Evolutionary conservation across 2,113 vertebrate genomes (phyloP), one percentile per base, ranked within the genome.

Genomic region (Zosterops lateralis): DNA sequence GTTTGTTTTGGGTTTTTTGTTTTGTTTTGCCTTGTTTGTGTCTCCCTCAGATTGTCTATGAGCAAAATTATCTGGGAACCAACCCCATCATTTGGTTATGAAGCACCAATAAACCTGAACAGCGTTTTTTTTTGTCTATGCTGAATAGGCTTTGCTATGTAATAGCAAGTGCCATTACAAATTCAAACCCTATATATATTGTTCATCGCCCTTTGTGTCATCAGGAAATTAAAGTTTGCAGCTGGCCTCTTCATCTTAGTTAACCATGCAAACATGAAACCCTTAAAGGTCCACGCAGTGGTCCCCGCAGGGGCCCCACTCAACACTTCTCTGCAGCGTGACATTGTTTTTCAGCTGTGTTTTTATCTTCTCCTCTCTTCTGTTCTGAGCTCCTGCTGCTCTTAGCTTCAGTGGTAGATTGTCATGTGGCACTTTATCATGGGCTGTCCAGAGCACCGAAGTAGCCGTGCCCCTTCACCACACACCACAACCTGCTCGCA

Each of bases 211-310:
- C 94, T 96, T 98, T 98, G 97, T 98, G 97, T 97, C 97, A 96
- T 97, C 97, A 97, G 97, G 97, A 98, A 97, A 98, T 98, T 97
- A 98, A 98, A 97, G 94, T 98, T 97, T 98, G 98, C 98, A 98
- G 98, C 98, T 98, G 98, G 97, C 92, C 96, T 97, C 97, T 98
- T 98, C 97, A 98, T 98, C 97, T 96, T 96, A 97, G 96, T 97
- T 98, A 98, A 97, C 98, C 98, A 98, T 97, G 98, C 97, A 96
- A 95, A 97, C 97, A 97, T 87, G 95, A 98, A 97, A 95, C 96
- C 96, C 97, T 98, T 97, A 96, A 97, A 98, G 96, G 95, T 96
- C 96, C 96, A 96, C 18, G 5, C 84, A 93, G 73, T 94, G 94
- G 97, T 96, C 97, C 96, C 97, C 90, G 96, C 71, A 19, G 97